A percentile compares a stretch with the other conserved stretches of the same genome.
Conservation (phyloP, 2,113 vertebrate genomes). For the Perccottus glenii region DNA sequence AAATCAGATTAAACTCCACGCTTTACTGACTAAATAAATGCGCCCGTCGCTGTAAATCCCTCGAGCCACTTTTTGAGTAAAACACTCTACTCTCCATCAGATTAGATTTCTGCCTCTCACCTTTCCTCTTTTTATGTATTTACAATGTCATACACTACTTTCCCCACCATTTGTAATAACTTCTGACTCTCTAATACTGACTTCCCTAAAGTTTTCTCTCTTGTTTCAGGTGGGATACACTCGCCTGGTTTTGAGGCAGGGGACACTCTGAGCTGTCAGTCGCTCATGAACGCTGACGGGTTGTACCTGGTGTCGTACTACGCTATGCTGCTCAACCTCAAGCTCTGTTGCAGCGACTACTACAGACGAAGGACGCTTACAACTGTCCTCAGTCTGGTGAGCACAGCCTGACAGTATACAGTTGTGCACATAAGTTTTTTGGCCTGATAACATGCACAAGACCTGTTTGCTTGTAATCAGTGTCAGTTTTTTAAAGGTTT, state of each 20-base stretch:
- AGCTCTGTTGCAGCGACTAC: constrained; percentile 89
- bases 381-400: constrained; percentile 55
- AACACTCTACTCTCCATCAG: constrained; percentile 8
- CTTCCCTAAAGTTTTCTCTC: not conserved
- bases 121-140: no score
- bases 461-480: no score
- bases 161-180: no score
- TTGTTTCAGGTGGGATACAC: constrained; percentile 84
- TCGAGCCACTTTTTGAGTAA: constrained; percentile 12
- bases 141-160: no score
- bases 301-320: constrained; percentile 91
- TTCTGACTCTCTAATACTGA: no score
- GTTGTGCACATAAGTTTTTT: no score
- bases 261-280: constrained; percentile 85
- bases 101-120: no score
- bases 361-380: constrained; percentile 84
- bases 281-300: constrained; percentile 93
- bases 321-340: constrained; percentile 93
- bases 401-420: not conserved
- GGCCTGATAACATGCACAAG: no score
- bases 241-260: constrained; percentile 87
- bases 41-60: not conserved
- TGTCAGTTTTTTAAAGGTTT: no score
- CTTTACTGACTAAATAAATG: constrained; percentile 29
- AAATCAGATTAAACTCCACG: constrained; percentile 15